phyloP scores from a whole-genome alignment of 2,888 invertebrate species.

The Hypena proboscidalis region DNA sequence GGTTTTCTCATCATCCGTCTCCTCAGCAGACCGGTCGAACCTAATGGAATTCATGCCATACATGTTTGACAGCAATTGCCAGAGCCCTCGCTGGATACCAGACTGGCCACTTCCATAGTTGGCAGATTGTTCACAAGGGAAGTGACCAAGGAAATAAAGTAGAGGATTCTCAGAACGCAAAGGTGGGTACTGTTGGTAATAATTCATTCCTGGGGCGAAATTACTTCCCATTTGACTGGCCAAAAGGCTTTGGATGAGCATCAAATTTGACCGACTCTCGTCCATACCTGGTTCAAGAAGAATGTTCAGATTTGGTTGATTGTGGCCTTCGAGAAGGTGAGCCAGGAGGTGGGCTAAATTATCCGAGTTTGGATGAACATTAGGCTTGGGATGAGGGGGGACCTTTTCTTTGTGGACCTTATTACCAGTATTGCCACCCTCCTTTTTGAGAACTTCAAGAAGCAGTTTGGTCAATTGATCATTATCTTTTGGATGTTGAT shows the following conservation, averaged over 20 bases:
- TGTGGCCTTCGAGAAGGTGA: slow-evolving; percentile 10
- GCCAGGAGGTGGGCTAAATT: slow-evolving; percentile 12
- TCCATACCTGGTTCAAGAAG: slow-evolving; percentile 26
- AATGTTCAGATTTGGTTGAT: slow-evolving; percentile 19
- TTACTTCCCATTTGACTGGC: slow-evolving; percentile 13
- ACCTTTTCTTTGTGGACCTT: slow-evolving; percentile 9
- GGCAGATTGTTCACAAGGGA: slow-evolving; percentile 32
- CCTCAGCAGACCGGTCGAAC: slow-evolving; percentile 17
- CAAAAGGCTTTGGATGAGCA: slow-evolving; percentile 22
- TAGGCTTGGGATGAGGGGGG: not conserved
- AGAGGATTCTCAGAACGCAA: slow-evolving; percentile 19
- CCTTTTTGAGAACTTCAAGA: not conserved
- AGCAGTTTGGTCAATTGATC: slow-evolving; percentile 15
- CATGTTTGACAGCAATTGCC: slow-evolving; percentile 22
- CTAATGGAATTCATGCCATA: slow-evolving; percentile 16
- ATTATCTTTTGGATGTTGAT: not conserved
- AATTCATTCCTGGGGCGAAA: slow-evolving; percentile 8
- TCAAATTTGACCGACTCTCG: slow-evolving; percentile 15
- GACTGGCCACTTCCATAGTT: slow-evolving; percentile 9
- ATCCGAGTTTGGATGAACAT: slow-evolving; percentile 5
- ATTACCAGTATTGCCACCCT: too few relatives aligned
- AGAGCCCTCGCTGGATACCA: slow-evolving; percentile 10
- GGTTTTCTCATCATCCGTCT: slow-evolving; percentile 4
- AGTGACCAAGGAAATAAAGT: slow-evolving; percentile 30
- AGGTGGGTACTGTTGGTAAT: slow-evolving; percentile 12